Evolutionary conservation across 2,888 invertebrate species (phyloP), one percentile per base, ranked within the genome.

Genomic region (Zeuzera pyrina): DNA sequence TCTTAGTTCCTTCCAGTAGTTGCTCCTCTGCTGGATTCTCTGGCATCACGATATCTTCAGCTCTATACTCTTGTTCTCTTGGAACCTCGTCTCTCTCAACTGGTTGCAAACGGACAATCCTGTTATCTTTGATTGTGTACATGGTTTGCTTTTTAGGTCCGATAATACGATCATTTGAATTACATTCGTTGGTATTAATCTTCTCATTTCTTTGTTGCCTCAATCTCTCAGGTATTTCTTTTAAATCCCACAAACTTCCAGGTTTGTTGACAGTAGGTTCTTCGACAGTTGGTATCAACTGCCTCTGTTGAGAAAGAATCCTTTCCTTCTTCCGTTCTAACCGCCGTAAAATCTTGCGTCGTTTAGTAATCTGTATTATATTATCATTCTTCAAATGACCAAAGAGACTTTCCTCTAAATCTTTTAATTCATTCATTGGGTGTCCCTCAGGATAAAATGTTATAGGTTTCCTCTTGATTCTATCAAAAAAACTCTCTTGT

Each of bases 361-460:
- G 48, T 45, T 84, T 84, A 2, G 66, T 69, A 1, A 81, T 50
- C 5, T 79, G 66, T 23, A 77, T 52, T n/a, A 70, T 58, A 11
- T 60, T 46, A 8, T 76, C 68, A 26, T 57, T 50, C 38, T 64
- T 60, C n/a, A 84, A 51, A 43, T 85, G 74, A 1, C 73, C 68
- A 47, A 86, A 85, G 29, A 86, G 40, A 25, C 74, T 65, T 29
- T 76, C 49, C 49, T 86, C 85, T 11, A 88, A 47, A 30, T 79
- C 62, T 44, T 79, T 74, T 2, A 88, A 49, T 24, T 76, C 59
- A 48, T 87, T 77, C 58, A 87, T 85, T 8, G 87, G 87, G 43
- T 86, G 85, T 3, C 70, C 72, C 16, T 71, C 62, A 0, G 77
- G 72, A 33, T 74, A 78, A 23, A 62, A 60, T 30, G 48, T 67